phyloP scores from a whole-genome alignment of 2,888 invertebrate species.

The Acronicta psi region DNA sequence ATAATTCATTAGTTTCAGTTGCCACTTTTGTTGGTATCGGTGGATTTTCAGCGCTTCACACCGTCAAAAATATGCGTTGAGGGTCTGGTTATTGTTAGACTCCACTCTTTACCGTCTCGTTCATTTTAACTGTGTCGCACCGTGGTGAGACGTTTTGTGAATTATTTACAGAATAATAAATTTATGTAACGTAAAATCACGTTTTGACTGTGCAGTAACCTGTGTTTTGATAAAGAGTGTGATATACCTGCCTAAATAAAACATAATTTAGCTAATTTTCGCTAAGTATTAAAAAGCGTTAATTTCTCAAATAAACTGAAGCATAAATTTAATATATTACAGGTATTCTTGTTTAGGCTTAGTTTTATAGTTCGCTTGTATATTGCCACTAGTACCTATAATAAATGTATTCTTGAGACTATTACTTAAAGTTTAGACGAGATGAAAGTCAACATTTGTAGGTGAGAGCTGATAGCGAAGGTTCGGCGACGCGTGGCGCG shows the following conservation, averaged over 20 bases:
- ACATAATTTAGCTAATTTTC: no score
- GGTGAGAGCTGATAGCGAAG: constrained; percentile 59
- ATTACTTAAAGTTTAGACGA: constrained; percentile 29
- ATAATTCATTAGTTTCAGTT: constrained; percentile 89
- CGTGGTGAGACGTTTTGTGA: constrained; percentile 59
- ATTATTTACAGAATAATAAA: constrained; percentile 64
- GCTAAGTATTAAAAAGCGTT: no score
- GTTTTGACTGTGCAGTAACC: constrained; percentile 16
- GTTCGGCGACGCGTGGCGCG: constrained; percentile 53
- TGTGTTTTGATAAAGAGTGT: no score
- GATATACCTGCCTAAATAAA: no score
- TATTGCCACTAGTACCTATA: not conserved
- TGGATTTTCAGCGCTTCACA: constrained; percentile 88
- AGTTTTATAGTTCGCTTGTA: not conserved
- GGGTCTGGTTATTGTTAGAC: constrained; percentile 83
- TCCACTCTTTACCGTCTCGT: constrained; percentile 75
- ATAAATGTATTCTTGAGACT: constrained; percentile 6
- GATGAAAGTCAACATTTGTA: constrained; percentile 58
- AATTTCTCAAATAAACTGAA: not conserved
- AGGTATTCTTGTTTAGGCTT: no score
- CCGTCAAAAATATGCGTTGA: constrained; percentile 86
- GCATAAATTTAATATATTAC: not conserved
- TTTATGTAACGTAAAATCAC: constrained; percentile 38
- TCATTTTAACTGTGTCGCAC: constrained; percentile 71
- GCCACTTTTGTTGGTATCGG: constrained; percentile 89